phyloP scores from a whole-genome alignment of 2,888 invertebrate genomes.

The Pomacea canaliculata region DNA sequence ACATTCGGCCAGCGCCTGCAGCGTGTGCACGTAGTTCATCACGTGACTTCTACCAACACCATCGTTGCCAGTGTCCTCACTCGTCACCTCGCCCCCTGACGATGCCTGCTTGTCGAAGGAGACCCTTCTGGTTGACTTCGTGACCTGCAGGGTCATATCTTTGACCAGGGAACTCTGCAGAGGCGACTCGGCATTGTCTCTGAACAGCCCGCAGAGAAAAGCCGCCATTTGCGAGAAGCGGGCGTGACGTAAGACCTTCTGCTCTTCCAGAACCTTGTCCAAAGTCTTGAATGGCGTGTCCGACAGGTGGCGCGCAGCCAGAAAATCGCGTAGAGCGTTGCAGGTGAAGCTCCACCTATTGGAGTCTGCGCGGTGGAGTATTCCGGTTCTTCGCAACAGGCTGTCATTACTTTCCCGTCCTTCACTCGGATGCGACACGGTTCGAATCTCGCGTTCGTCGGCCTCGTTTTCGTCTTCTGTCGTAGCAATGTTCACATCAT shows the following conservation, averaged over 20 bases:
- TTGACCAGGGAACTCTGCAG: conserved; percentile 41
- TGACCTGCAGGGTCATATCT: conserved; percentile 46
- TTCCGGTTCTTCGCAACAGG: conserved; percentile 43
- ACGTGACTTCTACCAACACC: conserved; percentile 34
- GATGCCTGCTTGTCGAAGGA: not conserved
- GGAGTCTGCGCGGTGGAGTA: conserved; percentile 31
- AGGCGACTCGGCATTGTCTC: conserved; percentile 44
- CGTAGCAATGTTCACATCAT: not conserved
- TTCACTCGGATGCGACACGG: not conserved
- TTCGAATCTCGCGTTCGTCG: not conserved
- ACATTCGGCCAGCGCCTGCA: conserved; percentile 54
- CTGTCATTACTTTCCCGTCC: conserved; percentile 18
- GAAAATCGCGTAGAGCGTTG: conserved; percentile 49
- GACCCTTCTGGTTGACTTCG: conserved; percentile 8
- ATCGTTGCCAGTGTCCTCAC: conserved; percentile 30
- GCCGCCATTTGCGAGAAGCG: conserved; percentile 45
- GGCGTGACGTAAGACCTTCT: conserved; percentile 44
- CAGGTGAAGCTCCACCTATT: conserved; percentile 42
- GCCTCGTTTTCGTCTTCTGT: not conserved
- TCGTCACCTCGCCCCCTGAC: conserved; percentile 21
- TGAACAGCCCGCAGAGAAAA: conserved; percentile 53
- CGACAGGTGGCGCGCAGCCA: conserved; percentile 54
- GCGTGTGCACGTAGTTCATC: conserved; percentile 46
- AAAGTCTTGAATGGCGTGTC: conserved; percentile 45
- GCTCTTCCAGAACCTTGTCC: conserved; percentile 35